Conservation (phyloP, 2,888 invertebrate genomes). For the Asteroscopus sphinx region DNA sequence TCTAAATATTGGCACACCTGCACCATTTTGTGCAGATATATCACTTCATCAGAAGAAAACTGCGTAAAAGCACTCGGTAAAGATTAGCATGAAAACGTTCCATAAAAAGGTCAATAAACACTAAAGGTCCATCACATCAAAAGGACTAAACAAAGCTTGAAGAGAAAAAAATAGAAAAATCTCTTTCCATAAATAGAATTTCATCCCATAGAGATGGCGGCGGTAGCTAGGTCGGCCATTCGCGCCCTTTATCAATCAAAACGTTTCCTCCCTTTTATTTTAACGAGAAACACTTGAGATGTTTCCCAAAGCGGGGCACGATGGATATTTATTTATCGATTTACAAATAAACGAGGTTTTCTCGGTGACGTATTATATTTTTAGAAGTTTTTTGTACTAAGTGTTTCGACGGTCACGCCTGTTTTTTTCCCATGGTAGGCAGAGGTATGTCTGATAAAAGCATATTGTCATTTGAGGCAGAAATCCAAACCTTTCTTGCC, state of each 20-base stretch:
- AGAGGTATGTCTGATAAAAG: too few species aligned
- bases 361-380: slow-evolving; percentile 30
- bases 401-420: background rate
- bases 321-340: slow-evolving; percentile 54
- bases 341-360: slow-evolving; percentile 48
- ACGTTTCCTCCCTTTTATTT: slow-evolving; percentile 68
- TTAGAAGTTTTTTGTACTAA: slow-evolving; percentile 12
- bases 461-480: too few species aligned
- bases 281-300: slow-evolving; percentile 72
- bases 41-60: slow-evolving; percentile 13
- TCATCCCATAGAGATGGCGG: slow-evolving; percentile 36
- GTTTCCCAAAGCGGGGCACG: slow-evolving; percentile 44
- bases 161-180: slow-evolving; percentile 38
- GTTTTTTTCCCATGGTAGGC: too few species aligned
- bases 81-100: slow-evolving; percentile 35
- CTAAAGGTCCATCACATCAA: slow-evolving; percentile 45
- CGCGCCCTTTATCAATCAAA: slow-evolving; percentile 77
- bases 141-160: slow-evolving; percentile 46
- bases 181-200: slow-evolving; percentile 54
- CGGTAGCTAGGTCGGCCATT: slow-evolving; percentile 51
- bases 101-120: slow-evolving; percentile 39
- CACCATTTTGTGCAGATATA: too few species aligned
- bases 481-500: too few species aligned
- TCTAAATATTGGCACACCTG: too few species aligned
- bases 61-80: background rate